Percentiles rank a stretch among this genome's conserved stretches.
These are phyloP conservation scores for Drosophila mimica DNA, from an alignment of 2,888 invertebrate species.

Conservation along the genomic window DNA sequence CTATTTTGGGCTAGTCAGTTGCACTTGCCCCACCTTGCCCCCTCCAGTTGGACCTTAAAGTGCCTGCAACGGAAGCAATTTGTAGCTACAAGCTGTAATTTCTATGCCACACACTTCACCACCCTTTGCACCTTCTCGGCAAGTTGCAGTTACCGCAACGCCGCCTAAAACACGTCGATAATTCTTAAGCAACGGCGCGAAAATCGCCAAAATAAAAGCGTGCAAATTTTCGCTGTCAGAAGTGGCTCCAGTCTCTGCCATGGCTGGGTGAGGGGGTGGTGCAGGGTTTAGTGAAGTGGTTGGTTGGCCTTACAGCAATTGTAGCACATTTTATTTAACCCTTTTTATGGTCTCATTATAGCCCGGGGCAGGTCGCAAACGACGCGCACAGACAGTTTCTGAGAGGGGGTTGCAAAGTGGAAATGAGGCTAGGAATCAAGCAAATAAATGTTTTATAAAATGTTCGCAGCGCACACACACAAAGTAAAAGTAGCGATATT, in stretches of 20 bases:
- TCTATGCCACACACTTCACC: constrained; percentile 43
- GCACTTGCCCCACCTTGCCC: neutral
- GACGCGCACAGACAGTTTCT: constrained; percentile 46
- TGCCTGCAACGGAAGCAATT: constrained; percentile 82
- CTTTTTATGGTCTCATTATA: constrained; percentile 80
- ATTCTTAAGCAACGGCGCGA: constrained; percentile 76
- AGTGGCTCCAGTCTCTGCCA: neutral
- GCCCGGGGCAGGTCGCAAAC: constrained; percentile 35
- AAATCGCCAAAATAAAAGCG: constrained; percentile 70
- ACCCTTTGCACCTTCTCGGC: neutral
- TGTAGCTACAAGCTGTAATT: constrained; percentile 82
- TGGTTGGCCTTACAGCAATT: constrained; percentile 65
- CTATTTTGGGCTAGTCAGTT: constrained; percentile 72
- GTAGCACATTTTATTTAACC: constrained; percentile 81
- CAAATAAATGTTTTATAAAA: constrained; percentile 82
- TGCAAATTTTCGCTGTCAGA: constrained; percentile 76
- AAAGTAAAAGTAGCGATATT: constrained; percentile 61
- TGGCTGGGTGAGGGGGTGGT: neutral
- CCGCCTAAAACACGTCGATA: constrained; percentile 70
- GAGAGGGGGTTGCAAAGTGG: constrained; percentile 43
- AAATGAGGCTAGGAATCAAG: constrained; percentile 81
- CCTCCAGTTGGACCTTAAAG: constrained; percentile 49
- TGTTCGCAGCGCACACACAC: constrained; percentile 64
- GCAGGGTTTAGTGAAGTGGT: neutral
- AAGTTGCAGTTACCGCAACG: constrained; percentile 18